Conservation (phyloP, 2,797 vertebrate species). For the Pogoniulus pusillus region DNA sequence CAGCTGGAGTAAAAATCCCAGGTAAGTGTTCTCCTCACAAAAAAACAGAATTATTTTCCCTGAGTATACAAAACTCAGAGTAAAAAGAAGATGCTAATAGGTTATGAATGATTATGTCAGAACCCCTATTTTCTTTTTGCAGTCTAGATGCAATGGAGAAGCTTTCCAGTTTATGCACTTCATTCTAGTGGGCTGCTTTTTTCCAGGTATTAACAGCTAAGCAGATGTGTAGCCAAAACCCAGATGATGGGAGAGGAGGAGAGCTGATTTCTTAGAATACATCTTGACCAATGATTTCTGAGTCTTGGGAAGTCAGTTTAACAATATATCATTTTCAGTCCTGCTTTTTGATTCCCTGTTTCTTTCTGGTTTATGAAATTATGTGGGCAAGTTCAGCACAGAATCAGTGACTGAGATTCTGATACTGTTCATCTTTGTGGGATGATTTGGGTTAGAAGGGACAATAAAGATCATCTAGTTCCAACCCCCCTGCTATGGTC, state of each 20-base stretch:
- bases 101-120: neutral
- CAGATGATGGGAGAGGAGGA: neutral
- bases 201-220: neutral
- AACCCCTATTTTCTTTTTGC: neutral
- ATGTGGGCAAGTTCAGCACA: neutral
- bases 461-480: no score
- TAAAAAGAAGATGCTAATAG: neutral
- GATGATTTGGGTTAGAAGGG: no score
- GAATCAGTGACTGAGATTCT: neutral
- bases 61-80: neutral
- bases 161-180: neutral
- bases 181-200: neutral
- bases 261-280: neutral
- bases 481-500: no score
- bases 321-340: neutral
- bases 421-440: no score
- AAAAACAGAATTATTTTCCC: neutral
- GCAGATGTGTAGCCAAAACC: neutral
- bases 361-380: neutral
- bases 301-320: neutral
- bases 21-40: constrained; percentile 70
- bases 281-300: neutral
- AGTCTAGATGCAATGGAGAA: neutral
- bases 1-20: constrained; percentile 90
- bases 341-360: neutral